These are phyloP conservation scores for Siderastrea siderea DNA, from an alignment of 92 coral and sea anemone genomes.

Conservation along the genomic window DNA sequence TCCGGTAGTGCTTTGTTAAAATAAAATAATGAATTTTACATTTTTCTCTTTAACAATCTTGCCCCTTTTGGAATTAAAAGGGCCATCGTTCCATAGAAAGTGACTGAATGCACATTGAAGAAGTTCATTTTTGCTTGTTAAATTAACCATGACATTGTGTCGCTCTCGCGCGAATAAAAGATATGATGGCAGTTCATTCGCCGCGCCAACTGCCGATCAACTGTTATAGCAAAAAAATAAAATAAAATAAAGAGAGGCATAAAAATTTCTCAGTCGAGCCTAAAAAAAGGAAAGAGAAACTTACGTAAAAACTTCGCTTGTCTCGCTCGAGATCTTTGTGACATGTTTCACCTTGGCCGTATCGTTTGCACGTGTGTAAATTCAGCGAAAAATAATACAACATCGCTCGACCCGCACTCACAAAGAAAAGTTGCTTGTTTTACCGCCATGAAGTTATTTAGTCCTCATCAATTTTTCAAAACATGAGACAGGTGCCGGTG, in stretches of 20 bases:
- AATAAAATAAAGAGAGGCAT: neutral
- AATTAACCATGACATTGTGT: slow-evolving; percentile 30
- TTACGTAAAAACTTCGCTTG: neutral
- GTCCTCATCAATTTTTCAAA: slow-evolving; percentile 84
- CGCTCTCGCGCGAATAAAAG: neutral
- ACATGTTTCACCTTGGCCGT: neutral
- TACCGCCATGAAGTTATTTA: slow-evolving; percentile 73
- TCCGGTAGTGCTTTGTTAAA: no score
- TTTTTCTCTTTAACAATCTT: no score
- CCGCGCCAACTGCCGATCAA: slow-evolving; percentile 21
- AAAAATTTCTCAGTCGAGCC: neutral
- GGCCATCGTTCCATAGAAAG: neutral
- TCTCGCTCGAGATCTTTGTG: neutral
- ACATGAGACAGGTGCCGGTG: slow-evolving; percentile 80
- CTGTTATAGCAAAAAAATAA: neutral
- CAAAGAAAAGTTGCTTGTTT: slow-evolving; percentile 50
- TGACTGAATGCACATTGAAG: slow-evolving; percentile 13
- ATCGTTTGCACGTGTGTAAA: slow-evolving; percentile 10
- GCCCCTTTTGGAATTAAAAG: no score
- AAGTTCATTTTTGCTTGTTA: slow-evolving; percentile 27
- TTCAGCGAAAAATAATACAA: neutral
- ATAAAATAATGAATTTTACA: no score
- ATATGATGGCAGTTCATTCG: slow-evolving; percentile 21
- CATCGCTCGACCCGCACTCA: slow-evolving; percentile 13
- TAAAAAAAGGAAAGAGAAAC: neutral